Base-by-base conservation (phyloP, 2,888 invertebrate species). In the Pycnomerus fuliginosus region DNA sequence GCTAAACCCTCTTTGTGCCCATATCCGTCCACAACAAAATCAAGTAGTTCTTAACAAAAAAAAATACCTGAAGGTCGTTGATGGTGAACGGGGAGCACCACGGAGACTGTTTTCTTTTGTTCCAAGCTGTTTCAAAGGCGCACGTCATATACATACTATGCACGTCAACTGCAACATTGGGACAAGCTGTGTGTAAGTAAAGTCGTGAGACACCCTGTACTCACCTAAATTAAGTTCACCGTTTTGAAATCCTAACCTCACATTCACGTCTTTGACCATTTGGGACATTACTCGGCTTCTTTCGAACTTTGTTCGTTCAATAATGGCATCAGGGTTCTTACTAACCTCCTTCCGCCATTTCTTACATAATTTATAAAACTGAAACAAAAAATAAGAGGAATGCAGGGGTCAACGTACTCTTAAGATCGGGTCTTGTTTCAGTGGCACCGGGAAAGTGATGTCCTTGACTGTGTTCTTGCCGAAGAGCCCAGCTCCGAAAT, bases 41-140 rank as follows among this genome's bases (percentile, higher is more conserved):
- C 25, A 29, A 30, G 13, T n/a, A n/a, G n/a, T n/a, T n/a, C n/a
- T n/a, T n/a, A n/a, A n/a, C n/a, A n/a, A 14, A 30, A 14, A 15
- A 27, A 14, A 16, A 32, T 62, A 79, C 79, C 69, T 76, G 70
- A 2, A 85, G 74, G 53, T 82, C 79, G 2, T 80, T 70, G 42
- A 74, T 61, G 51, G 83, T 78, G 63, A 92, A 85, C 17, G 82
- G 74, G 51, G 77, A 76, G 73, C 92, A 92, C 92, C 92, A 92
- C 0, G 90, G 85, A 3, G 90, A 90, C 23, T 40, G 16, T 3
- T 23, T 34, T 10, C 32, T 70, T 52, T 79, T 79, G 45, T 80
- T 75, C 87, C 88, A 88, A n/a, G 91, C 85, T 2, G 86, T 88
- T 73, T 91, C 91, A 70, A 83, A 91, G 1, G 82, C 83, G 70